A percentile compares a stretch with the other conserved stretches of the same genome.
phyloP scores from a whole-genome alignment of 2,888 invertebrate species.

The Aricia artaxerxes region DNA sequence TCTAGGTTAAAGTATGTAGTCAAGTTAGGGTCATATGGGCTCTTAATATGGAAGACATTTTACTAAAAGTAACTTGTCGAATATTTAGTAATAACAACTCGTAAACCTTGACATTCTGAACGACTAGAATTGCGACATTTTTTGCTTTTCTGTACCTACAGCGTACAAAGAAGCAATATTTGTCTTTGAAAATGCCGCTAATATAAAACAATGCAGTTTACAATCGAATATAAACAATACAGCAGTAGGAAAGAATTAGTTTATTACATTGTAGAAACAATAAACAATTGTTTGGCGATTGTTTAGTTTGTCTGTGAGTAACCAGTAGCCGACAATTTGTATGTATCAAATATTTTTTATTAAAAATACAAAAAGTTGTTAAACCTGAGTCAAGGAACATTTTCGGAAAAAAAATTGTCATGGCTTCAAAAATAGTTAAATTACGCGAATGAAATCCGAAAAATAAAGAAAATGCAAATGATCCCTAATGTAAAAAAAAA shows the following conservation, averaged over 20 bases:
- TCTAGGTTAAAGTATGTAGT: no score
- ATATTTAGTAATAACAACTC: no score
- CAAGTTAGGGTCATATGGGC: no score
- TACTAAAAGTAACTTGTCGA: no score
- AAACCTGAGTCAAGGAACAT: neutral
- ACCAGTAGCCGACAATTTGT: slow-evolving; percentile 16
- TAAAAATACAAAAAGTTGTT: neutral
- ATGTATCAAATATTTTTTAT: slow-evolving; percentile 7
- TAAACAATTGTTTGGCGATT: neutral
- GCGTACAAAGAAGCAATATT: neutral
- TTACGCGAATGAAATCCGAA: no score
- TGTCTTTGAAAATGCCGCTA: slow-evolving; percentile 52
- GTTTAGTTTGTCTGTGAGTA: neutral
- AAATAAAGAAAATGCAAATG: no score
- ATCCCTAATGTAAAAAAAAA: no score
- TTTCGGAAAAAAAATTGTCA: no score
- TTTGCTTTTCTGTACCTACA: neutral
- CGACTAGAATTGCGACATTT: neutral
- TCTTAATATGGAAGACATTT: no score
- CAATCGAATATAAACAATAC: slow-evolving; percentile 63
- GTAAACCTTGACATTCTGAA: neutral
- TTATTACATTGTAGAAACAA: slow-evolving; percentile 65
- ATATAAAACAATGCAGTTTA: slow-evolving; percentile 57
- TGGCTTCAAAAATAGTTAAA: no score
- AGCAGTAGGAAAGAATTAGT: slow-evolving; percentile 71